Evolutionary conservation across 2,113 vertebrate genomes (phyloP).

Genomic region (Nyctereutes procyonoides): DNA sequence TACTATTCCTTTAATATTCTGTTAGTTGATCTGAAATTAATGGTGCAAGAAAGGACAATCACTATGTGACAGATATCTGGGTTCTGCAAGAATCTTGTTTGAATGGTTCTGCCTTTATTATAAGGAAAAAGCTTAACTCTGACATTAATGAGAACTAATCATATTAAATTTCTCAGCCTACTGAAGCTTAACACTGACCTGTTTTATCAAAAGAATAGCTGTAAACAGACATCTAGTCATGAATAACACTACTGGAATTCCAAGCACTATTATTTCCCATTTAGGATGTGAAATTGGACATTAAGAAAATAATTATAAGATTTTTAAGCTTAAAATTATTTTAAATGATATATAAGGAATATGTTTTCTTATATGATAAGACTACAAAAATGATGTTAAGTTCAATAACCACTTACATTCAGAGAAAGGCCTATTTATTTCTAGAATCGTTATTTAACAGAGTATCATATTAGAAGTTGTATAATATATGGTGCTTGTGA

Average conservation of each 20-base stretch:
- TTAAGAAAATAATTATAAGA: background rate
- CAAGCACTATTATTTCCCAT: background rate
- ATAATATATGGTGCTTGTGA: background rate
- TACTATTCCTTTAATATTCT: constrained; percentile 40
- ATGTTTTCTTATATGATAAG: background rate
- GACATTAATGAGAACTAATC: constrained; percentile 72
- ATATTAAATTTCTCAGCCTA: constrained; percentile 72
- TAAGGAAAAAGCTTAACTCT: constrained; percentile 53
- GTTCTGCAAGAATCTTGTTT: constrained; percentile 32
- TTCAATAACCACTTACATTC: background rate
- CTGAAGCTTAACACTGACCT: constrained; percentile 64
- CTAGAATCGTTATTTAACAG: background rate
- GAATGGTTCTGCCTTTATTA: constrained; percentile 60
- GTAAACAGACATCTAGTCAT: constrained; percentile 50
- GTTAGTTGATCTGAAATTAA: constrained; percentile 68
- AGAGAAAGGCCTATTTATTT: background rate
- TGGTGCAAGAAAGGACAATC: constrained; percentile 52
- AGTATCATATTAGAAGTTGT: background rate
- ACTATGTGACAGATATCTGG: constrained; percentile 65
- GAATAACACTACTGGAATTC: background rate
- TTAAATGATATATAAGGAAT: background rate
- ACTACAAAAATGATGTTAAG: background rate
- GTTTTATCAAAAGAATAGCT: constrained; percentile 53
- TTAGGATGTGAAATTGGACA: background rate
- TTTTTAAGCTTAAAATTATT: constrained; percentile 34